Evolutionary conservation across 2,797 vertebrate genomes (phyloP).

Genomic region (Gouania willdenowi): DNA sequence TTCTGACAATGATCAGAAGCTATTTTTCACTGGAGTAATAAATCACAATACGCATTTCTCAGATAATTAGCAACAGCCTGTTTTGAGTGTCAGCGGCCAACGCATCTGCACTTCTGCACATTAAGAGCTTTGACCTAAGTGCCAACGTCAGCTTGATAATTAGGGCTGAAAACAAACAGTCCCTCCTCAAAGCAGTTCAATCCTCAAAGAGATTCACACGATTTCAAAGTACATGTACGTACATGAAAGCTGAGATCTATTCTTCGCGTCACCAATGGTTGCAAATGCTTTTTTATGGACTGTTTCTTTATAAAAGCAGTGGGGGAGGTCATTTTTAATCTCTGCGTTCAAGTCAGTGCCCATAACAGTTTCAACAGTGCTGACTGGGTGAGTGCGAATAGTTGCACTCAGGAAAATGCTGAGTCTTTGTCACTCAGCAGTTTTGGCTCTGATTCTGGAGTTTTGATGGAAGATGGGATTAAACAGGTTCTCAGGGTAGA

Average conservation of each 20-base stretch:
- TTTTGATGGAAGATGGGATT: conserved; percentile 56
- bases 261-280: not conserved
- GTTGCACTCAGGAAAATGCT: conserved; percentile 15
- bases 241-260: too few relatives aligned
- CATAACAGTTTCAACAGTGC: conserved; percentile 19
- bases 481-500: conserved; percentile 44
- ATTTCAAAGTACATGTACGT: too few relatives aligned
- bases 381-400: conserved; percentile 20
- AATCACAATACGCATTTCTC: not conserved
- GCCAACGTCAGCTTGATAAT: not conserved
- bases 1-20: not conserved
- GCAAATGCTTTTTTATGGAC: conserved; percentile 7
- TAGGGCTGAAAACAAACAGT: not conserved
- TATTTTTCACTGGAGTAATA: not conserved
- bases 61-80: too few relatives aligned
- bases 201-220: not conserved
- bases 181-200: not conserved
- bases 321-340: conserved; percentile 17
- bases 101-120: not conserved
- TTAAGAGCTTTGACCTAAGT: not conserved
- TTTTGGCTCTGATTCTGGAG: conserved; percentile 37
- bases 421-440: conserved; percentile 25
- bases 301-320: conserved; percentile 4
- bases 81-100: too few relatives aligned
- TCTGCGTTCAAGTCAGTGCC: conserved; percentile 7